phyloP scores from a whole-genome alignment of 2,888 invertebrate genomes.

The Tachina grossa region DNA sequence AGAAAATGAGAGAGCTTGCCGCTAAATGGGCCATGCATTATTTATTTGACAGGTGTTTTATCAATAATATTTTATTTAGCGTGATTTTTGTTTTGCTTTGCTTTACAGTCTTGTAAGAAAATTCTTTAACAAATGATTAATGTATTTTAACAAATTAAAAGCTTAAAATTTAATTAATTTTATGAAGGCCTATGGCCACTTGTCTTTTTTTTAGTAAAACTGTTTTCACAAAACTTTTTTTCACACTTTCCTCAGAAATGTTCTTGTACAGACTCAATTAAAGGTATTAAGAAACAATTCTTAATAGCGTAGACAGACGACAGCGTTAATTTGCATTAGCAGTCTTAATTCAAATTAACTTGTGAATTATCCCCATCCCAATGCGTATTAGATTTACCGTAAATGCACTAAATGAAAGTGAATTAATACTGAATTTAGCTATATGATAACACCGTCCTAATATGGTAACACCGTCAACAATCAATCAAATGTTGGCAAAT shows the following conservation, averaged over 20 bases:
- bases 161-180: conserved; percentile 50
- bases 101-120: not conserved
- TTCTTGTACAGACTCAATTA: not conserved
- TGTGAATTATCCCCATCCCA: too few species aligned
- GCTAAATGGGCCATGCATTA: conserved; percentile 32
- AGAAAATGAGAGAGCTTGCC: not conserved
- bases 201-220: not conserved
- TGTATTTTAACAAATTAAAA: conserved; percentile 32
- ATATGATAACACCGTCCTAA: too few species aligned
- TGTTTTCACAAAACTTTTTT: not conserved
- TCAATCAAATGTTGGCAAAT: too few species aligned
- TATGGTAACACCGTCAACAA: too few species aligned
- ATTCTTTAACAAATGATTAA: conserved; percentile 34
- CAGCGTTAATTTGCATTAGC: too few species aligned
- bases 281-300: too few species aligned
- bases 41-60: conserved; percentile 56
- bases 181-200: conserved; percentile 27
- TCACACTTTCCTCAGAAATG: not conserved
- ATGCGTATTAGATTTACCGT: too few species aligned
- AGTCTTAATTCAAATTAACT: too few species aligned
- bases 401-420: too few species aligned
- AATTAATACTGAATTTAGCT: too few species aligned
- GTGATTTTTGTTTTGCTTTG: not conserved
- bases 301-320: too few species aligned
- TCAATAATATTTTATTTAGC: conserved; percentile 27